Evolutionary conservation across 2,888 invertebrate genomes (phyloP), one percentile per base, ranked within the genome.

Genomic region (Rhagonycha lutea): DNA sequence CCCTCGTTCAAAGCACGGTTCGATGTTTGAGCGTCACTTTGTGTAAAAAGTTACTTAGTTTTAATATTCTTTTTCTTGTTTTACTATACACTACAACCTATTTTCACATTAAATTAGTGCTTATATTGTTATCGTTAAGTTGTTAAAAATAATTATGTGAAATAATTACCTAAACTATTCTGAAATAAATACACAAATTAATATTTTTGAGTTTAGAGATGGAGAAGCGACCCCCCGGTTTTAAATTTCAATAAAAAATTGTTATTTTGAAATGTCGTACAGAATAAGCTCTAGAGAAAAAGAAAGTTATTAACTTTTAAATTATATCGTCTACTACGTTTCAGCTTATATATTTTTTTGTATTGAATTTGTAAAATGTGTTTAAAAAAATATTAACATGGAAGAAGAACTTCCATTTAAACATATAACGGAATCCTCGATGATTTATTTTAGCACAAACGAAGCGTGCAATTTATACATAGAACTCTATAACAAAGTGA

Each of bases 1-100:
- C 77, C 72, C 74, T 77, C 77, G 77, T 77, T 72, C 71, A 77
- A 77, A 77, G 77, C 77, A 74, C 61, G 76, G 73, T 70, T 76
- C 76, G 71, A 76, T 76, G 73, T 76, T 76, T 70, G 73, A 76
- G 71, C 76, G 76, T 73, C 70, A 74, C 68, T 69, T 76, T 71
- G 65, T 63, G 68, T 71, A 71, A 76, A 71, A 73, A 76, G 73
- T 73, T 32, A 29, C 72, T 65, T 65, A 72, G 67, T 76, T 67
- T 69, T 65, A 62, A 47, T n/a, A 47, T 47, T 47, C 47, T n/a
- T 47, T 32, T 47, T 47, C 47, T 47, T 47, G n/a, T 47, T 47
- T n/a, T 47, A 47, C 47, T n/a, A 7, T 47, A 26, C 3, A n/a
- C 47, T 47, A n/a, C 47, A 47, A 47, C n/a, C 7, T n/a, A 47